phyloP scores from a whole-genome alignment of 2,113 vertebrate species.

The Psilopogon haemacephalus region DNA sequence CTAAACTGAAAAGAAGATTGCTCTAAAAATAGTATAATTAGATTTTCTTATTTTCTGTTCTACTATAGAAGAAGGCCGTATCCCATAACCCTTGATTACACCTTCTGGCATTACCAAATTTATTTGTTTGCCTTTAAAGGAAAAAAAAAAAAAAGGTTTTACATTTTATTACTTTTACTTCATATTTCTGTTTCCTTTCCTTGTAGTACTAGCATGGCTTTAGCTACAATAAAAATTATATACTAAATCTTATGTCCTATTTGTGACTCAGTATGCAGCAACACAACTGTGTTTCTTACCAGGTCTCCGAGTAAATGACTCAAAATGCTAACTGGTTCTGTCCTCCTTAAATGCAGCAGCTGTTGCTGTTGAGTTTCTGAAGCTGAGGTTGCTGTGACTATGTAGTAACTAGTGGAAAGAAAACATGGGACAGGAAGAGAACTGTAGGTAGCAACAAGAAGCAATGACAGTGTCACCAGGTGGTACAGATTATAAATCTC shows the following conservation, averaged over 20 bases:
- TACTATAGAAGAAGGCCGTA: neutral
- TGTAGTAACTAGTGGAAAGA: neutral
- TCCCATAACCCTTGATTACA: neutral
- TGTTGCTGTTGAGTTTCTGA: neutral
- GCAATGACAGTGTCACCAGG: neutral
- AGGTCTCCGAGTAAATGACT: neutral
- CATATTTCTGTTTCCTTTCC: slow-evolving; percentile 11
- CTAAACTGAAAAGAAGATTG: neutral
- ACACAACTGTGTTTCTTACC: slow-evolving; percentile 1
- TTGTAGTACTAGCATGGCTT: neutral
- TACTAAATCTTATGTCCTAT: neutral
- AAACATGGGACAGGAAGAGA: accelerated
- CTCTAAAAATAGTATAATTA: neutral
- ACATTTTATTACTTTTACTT: slow-evolving; percentile 3
- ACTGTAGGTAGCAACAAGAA: neutral
- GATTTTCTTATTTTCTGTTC: neutral
- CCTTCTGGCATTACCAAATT: neutral
- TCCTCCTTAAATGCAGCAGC: neutral
- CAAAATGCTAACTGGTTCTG: neutral
- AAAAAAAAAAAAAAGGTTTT: neutral
- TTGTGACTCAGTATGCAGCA: neutral
- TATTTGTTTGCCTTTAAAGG: slow-evolving; percentile 30
- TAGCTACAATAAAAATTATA: neutral
- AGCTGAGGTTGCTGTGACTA: neutral
- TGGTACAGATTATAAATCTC: neutral